Conservation (phyloP, 2,797 vertebrate species). For the Margarornis squamiger region DNA sequence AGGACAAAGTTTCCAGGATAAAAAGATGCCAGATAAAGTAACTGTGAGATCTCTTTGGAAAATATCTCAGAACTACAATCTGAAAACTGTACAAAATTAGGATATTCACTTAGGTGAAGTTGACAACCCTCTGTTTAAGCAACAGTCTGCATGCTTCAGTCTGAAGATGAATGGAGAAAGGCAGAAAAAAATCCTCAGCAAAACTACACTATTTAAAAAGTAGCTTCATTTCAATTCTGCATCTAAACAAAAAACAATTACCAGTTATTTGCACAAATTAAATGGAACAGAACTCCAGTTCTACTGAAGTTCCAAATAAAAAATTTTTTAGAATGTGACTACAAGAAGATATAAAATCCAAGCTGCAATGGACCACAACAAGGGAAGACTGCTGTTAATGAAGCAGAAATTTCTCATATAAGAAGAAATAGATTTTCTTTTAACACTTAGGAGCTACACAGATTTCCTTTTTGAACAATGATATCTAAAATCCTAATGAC, state of each 20-base stretch:
- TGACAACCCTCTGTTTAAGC: not conserved
- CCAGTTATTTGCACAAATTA: not conserved
- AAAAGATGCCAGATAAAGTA: not conserved
- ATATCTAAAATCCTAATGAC: not conserved
- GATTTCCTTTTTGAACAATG: not conserved
- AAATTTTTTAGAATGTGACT: not conserved
- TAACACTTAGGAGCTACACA: not conserved
- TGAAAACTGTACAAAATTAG: not conserved
- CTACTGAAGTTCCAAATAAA: not conserved
- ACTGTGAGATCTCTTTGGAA: not conserved
- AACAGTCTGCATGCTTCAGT: not conserved
- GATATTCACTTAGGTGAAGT: not conserved
- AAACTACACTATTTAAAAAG: not conserved
- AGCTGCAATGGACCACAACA: not conserved
- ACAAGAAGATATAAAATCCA: not conserved
- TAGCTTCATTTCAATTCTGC: not conserved
- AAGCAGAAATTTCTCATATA: not conserved
- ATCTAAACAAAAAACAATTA: not conserved
- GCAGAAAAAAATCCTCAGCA: not conserved
- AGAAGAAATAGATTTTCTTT: not conserved
- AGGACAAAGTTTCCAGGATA: not conserved
- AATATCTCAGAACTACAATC: not conserved
- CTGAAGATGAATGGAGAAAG: not conserved
- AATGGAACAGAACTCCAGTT: not conserved
- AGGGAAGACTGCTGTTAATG: not conserved